These are phyloP conservation scores for Lethrus apterus DNA, from an alignment of 1,140 invertebrate species.

Conservation along the genomic window DNA sequence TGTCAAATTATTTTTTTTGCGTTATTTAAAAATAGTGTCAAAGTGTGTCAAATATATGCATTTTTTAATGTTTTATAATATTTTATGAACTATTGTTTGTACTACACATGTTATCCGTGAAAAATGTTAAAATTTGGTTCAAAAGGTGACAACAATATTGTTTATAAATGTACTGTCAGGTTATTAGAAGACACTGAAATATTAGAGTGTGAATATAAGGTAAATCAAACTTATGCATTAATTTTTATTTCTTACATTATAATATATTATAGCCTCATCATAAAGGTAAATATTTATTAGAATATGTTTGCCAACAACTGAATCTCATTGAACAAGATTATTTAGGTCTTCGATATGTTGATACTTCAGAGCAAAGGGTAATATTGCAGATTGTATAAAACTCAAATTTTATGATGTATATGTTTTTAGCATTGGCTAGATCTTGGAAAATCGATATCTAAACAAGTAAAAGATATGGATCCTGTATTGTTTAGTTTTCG, in stretches of 20 bases:
- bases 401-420: slow-evolving; percentile 7
- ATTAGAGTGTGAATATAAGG: slow-evolving; percentile 92
- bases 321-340: slow-evolving; percentile 96
- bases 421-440: slow-evolving; percentile 90
- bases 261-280: slow-evolving; percentile 71
- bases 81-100: too few relatives aligned
- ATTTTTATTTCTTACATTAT: slow-evolving; percentile 13
- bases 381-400: slow-evolving; percentile 29
- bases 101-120: slow-evolving; percentile 24
- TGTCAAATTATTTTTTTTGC: too few relatives aligned
- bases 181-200: slow-evolving; percentile 92
- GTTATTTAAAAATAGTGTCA: too few relatives aligned
- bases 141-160: slow-evolving; percentile 76
- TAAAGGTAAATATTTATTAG: slow-evolving; percentile 87
- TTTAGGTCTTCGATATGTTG: slow-evolving; percentile 93
- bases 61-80: too few relatives aligned
- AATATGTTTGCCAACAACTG: slow-evolving; percentile 87
- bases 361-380: slow-evolving; percentile 86
- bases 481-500: slow-evolving; percentile 86
- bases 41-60: too few relatives aligned
- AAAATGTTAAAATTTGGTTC: slow-evolving; percentile 68
- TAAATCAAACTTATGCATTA: slow-evolving; percentile 43
- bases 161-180: slow-evolving; percentile 89
- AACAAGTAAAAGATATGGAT: slow-evolving; percentile 90
- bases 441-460: slow-evolving; percentile 83